Evolutionary conservation across 2,113 vertebrate species (phyloP).

Genomic region (Xyrauchen texanus): DNA sequence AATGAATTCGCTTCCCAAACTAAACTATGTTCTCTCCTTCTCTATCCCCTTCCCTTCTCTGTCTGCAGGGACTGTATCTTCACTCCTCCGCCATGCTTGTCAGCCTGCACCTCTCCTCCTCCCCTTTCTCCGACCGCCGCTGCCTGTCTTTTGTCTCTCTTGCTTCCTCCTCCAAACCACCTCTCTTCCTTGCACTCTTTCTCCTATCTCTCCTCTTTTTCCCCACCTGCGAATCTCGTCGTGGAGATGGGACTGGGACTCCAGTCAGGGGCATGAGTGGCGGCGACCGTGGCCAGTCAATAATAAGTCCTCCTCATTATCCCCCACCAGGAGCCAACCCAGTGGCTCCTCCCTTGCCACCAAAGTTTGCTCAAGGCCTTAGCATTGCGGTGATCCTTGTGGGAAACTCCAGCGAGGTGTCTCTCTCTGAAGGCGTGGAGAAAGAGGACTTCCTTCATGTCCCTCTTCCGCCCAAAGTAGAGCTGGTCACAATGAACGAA

Average conservation of each 20-base stretch:
- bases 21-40: conserved; percentile 35
- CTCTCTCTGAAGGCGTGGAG: conserved; percentile 91
- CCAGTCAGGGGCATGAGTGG: conserved; percentile 44
- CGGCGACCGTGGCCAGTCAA: conserved; percentile 63
- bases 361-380: conserved; percentile 77
- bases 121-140: conserved; percentile 66
- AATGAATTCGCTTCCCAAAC: conserved; percentile 8
- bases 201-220: conserved; percentile 62
- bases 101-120: conserved; percentile 73
- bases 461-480: conserved; percentile 91
- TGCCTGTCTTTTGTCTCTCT: conserved; percentile 57
- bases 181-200: conserved; percentile 45
- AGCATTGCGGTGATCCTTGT: conserved; percentile 96
- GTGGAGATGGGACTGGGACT: conserved; percentile 57
- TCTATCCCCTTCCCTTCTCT: conserved; percentile 31
- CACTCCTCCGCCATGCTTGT: conserved; percentile 79
- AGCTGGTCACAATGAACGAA: conserved; percentile 97
- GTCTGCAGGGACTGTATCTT: conserved; percentile 73
- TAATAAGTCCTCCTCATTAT: conserved; percentile 71
- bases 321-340: conserved; percentile 60
- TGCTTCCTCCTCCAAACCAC: conserved; percentile 33
- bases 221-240: conserved; percentile 72
- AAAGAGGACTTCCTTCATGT: conserved; percentile 98
- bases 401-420: conserved; percentile 96
- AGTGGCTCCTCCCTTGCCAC: conserved; percentile 62